phyloP scores from a whole-genome alignment of 1,140 invertebrate genomes.

The Leptopilina clavipes region DNA sequence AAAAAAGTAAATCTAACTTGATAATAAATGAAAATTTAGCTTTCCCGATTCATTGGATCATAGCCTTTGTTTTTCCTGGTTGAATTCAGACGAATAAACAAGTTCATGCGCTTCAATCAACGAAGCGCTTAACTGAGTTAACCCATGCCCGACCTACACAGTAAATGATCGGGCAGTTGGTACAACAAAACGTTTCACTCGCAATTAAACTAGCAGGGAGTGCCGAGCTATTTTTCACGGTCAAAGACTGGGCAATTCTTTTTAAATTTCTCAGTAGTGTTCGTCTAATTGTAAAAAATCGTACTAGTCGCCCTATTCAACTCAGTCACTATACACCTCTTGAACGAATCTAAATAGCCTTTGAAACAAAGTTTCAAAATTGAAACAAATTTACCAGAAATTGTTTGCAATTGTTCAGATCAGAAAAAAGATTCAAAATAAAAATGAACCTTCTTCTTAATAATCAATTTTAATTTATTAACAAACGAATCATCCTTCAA shows the following conservation, averaged over 20 bases:
- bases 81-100: constrained; percentile 30
- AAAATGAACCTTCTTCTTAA: neutral
- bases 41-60: constrained; percentile 24
- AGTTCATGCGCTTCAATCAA: constrained; percentile 34
- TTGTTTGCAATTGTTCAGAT: neutral
- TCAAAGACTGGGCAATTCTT: constrained; percentile 25
- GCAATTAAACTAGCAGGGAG: constrained; percentile 23
- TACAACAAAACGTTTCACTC: constrained; percentile 30
- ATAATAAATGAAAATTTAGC: constrained; percentile 17
- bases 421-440: too few species aligned
- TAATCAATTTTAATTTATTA: neutral
- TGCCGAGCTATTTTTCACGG: constrained; percentile 24
- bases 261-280: constrained; percentile 2
- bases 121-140: constrained; percentile 32
- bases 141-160: constrained; percentile 24
- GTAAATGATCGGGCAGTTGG: constrained; percentile 26
- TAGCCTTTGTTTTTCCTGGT: constrained; percentile 18
- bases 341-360: neutral
- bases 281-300: constrained; percentile 7
- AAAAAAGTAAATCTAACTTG: neutral
- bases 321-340: neutral
- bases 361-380: neutral
- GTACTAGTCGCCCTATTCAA: neutral
- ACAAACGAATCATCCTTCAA: neutral
- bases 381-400: neutral